A percentile compares a stretch with the other conserved stretches of the same genome.
Evolutionary conservation across 2,113 vertebrate species (phyloP).

Genomic region (Hippopotamus amphibius): DNA sequence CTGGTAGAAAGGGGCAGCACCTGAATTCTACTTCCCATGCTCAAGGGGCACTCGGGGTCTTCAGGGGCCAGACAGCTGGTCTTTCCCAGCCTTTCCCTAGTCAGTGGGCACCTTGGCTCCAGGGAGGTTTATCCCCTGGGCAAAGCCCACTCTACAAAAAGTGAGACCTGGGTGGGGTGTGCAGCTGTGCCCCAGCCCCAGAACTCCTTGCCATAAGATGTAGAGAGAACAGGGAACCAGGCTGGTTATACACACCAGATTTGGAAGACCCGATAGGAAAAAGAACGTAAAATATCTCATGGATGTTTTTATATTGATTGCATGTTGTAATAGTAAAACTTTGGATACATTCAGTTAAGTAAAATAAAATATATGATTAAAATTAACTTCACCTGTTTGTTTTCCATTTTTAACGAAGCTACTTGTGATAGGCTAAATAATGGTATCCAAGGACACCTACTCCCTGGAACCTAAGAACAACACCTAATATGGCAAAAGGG

Average conservation of each 20-base stretch:
- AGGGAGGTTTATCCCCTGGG: background rate
- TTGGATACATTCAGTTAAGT: background rate
- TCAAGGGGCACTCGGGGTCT: background rate
- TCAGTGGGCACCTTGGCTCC: background rate
- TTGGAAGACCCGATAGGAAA: background rate
- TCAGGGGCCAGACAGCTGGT: background rate
- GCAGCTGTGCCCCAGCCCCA: too few species aligned
- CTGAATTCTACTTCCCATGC: background rate
- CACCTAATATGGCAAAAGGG: background rate
- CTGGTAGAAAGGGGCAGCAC: background rate
- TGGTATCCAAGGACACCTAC: background rate
- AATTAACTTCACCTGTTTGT: background rate
- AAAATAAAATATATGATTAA: slow-evolving; percentile 12
- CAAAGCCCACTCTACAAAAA: background rate
- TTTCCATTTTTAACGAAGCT: background rate
- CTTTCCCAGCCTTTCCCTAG: background rate
- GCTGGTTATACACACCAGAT: background rate
- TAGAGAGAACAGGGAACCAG: background rate
- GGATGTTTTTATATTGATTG: background rate
- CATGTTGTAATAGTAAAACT: background rate
- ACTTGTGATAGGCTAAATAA: background rate
- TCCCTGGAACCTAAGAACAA: background rate
- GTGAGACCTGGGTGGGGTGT: background rate
- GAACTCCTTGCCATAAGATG: background rate
- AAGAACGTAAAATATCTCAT: background rate